Evolutionary conservation across 2,888 invertebrate species (phyloP).

Genomic region (Taphrorychus bicolor): DNA sequence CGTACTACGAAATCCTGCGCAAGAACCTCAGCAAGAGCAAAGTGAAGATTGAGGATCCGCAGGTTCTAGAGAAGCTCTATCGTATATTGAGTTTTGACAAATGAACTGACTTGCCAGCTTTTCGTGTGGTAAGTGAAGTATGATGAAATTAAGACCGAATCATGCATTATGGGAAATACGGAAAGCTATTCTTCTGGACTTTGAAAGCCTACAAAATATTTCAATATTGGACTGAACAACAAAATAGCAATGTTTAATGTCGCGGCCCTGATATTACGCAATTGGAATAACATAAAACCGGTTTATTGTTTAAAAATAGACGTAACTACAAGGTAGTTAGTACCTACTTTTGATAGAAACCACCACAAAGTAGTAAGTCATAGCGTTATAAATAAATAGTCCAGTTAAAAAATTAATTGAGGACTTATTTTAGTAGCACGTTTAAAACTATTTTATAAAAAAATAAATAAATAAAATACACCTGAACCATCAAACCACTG

Average conservation of each 20-base stretch:
- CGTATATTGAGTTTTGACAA: no score
- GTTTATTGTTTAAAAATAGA: background rate
- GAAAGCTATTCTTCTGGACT: no score
- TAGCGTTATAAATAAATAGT: background rate
- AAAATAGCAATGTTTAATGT: background rate
- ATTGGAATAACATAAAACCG: background rate
- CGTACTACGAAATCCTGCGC: conserved; percentile 86
- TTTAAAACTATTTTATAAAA: background rate
- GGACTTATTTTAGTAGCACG: no score
- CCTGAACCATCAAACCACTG: background rate
- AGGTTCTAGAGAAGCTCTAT: conserved; percentile 77
- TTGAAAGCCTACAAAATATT: no score
- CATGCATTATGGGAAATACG: no score
- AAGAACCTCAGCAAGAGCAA: conserved; percentile 78
- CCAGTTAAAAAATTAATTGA: no score
- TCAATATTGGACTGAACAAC: background rate
- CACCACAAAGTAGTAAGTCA: background rate
- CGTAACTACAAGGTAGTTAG: background rate
- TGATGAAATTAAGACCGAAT: no score
- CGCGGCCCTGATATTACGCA: background rate
- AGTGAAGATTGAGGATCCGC: conserved; percentile 82
- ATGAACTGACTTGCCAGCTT: no score
- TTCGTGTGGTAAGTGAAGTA: no score
- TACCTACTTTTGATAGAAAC: background rate
- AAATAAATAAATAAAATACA: no score